phyloP scores from a whole-genome alignment of 2,113 vertebrate genomes.

The Phainopepla nitens region DNA sequence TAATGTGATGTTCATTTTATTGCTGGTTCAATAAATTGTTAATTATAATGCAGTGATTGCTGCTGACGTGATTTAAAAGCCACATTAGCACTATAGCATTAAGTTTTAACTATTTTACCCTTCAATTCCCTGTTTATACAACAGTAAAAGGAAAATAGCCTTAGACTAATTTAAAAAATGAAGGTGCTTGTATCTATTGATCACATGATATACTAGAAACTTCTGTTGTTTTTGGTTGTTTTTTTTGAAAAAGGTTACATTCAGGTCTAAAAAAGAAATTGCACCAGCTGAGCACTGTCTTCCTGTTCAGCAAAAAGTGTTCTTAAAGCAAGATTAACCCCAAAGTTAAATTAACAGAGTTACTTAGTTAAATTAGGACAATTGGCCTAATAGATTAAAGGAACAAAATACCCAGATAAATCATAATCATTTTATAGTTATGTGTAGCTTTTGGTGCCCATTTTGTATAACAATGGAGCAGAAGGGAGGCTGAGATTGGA shows the following conservation, averaged over 20 bases:
- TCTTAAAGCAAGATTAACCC: constrained; percentile 51
- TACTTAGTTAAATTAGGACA: constrained; percentile 47
- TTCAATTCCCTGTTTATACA: constrained; percentile 86
- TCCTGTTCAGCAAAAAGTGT: constrained; percentile 14
- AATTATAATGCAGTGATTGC: constrained; percentile 90
- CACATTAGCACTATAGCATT: constrained; percentile 87
- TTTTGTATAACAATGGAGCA: constrained; percentile 4
- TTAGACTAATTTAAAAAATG: constrained; percentile 78
- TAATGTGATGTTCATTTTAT: constrained; percentile 90
- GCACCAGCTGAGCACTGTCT: background rate
- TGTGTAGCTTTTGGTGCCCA: background rate
- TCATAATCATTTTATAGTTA: constrained; percentile 46
- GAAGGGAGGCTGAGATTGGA: constrained; percentile 5
- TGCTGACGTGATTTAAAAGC: constrained; percentile 89
- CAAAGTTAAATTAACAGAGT: constrained; percentile 46
- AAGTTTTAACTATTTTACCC: constrained; percentile 89
- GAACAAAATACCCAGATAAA: background rate
- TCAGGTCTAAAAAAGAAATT: constrained; percentile 47
- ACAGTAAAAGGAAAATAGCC: constrained; percentile 82
- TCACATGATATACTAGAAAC: constrained; percentile 69
- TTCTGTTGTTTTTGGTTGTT: background rate
- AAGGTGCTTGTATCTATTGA: constrained; percentile 74
- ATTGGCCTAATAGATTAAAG: constrained; percentile 26
- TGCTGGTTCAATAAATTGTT: constrained; percentile 92
- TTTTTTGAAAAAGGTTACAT: background rate